Base-by-base conservation (phyloP, 2,888 invertebrate species). In the Amphiduros pacificus region DNA sequence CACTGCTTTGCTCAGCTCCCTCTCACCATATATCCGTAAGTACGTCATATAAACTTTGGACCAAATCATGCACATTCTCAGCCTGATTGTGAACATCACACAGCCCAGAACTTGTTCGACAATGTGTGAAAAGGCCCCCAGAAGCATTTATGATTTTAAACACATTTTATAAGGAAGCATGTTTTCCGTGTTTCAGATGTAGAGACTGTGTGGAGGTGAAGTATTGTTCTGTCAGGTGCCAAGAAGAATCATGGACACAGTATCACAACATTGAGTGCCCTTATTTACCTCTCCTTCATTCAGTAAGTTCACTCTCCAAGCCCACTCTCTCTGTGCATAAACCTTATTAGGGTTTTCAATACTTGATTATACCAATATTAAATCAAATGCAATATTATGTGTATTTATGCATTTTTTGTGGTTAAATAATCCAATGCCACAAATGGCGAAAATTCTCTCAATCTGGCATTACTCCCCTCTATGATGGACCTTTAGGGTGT, bases 241-340 rank as follows among this genome's bases (percentile, higher is more conserved):
- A 63, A 20, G 50, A 61, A 24, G 41, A 49, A 14, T 71, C 77
- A 11, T 79, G 76, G 79, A 27, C 55, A 0, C 14, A 41, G 0
- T 78, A 76, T 59, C 80, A 80, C 59, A 27, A 52, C n/a, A 60
- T 69, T 6, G 80, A 80, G 60, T 80, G 80, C 63, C 62, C 31
- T 1, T 74, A 74, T 62, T 61, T 76, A 52, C 68, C 73, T 60
- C 65, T 79, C 0, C 64, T 79, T 6, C 75, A 77, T 60, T 77
- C 76, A 14, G 79, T 79, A 69, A 72, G 76, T 70, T 14, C 49
- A 9, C 20, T 48, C 14, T 22, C 6, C 6, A 20, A 36, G 17
- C 14, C 11, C 11, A 14, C 36, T 36, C 11, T 11, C 14, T 36
- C 36, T 17, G 9, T 11, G 9, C 14, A 14, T 17, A 9, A 36